Evolutionary conservation across 2,113 vertebrate genomes (phyloP), one percentile per base, ranked within the genome.

Genomic region (Apteryx owenii): DNA sequence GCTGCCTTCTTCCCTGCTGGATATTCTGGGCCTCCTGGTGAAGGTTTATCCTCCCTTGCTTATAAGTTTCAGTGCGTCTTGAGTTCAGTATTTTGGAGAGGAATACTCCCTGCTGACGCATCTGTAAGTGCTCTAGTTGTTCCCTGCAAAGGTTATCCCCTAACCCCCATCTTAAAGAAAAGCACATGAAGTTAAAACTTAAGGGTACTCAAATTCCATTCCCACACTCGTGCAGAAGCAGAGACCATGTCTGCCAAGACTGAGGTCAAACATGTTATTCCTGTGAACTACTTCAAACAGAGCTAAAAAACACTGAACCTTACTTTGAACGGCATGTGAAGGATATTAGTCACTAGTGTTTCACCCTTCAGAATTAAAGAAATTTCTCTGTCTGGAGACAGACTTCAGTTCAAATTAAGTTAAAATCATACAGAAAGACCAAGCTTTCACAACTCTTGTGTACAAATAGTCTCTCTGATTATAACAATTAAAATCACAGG

Each of bases 201-300:
- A 54, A 15, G 75, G 68, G 51, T 66, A 88, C 91, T 77, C 79
- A 73, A 90, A 96, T 96, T 96, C 94, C 94, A 88, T 96, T 96
- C 95, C 96, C 91, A 95, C 90, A 93, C 85, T 94, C 21, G 75
- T 48, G 71, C 40, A 75, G 87, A 88, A 66, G 76, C 94, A 95
- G 76, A 91, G 88, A 88, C 62, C 85, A 65, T 40, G 79, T 70
- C 94, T 96, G 96, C 93, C 96, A 97, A 94, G 82, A 65, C 85
- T 77, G 89, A 95, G 94, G 94, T 96, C 94, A 95, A 90, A 71
- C 86, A 46, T 83, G 87, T 89, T 97, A 88, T 93, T 96, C 66
- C 84, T 85, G 81, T 44, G 81, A 93, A 62, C 23, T 70, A 62
- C 93, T 93, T 94, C 51, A 75, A 82, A 89, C 70, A 72, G 25